phyloP scores from a whole-genome alignment of 2,888 invertebrate genomes.

The Periphyllus acericola region DNA sequence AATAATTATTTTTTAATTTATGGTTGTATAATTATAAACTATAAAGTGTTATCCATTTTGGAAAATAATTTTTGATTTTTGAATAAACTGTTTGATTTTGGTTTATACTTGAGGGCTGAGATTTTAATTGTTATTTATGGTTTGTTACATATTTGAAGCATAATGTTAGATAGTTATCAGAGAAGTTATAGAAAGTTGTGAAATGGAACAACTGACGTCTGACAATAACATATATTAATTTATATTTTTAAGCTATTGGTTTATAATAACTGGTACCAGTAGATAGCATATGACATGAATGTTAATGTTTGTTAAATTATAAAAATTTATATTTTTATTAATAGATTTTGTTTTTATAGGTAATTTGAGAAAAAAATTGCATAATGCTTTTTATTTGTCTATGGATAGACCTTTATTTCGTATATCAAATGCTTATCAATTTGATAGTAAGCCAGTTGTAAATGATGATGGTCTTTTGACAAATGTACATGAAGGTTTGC shows the following conservation, averaged over 20 bases:
- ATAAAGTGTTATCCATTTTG: no score
- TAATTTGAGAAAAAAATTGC: slow-evolving; percentile 72
- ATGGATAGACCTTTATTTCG: slow-evolving; percentile 79
- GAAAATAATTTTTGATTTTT: no score
- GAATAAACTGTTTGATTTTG: no score
- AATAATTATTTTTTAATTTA: no score
- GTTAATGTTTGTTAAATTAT: not conserved
- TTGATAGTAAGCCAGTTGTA: slow-evolving; percentile 69
- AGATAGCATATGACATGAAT: not conserved
- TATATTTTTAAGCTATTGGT: not conserved
- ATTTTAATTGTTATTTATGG: no score
- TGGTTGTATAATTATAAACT: no score
- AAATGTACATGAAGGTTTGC: slow-evolving; percentile 79
- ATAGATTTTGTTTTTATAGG: slow-evolving; percentile 48
- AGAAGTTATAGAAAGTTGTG: no score
- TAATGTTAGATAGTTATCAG: no score
- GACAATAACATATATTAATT: not conserved
- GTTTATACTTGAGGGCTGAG: no score
- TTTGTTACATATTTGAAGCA: no score
- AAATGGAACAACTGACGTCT: no score
- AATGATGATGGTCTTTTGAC: slow-evolving; percentile 70
- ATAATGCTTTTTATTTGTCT: slow-evolving; percentile 77
- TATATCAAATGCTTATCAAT: slow-evolving; percentile 75
- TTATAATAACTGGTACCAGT: not conserved
- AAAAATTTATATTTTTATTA: not conserved